phyloP scores from a whole-genome alignment of 2,797 vertebrate species.

The Cephalopachus bancanus region DNA sequence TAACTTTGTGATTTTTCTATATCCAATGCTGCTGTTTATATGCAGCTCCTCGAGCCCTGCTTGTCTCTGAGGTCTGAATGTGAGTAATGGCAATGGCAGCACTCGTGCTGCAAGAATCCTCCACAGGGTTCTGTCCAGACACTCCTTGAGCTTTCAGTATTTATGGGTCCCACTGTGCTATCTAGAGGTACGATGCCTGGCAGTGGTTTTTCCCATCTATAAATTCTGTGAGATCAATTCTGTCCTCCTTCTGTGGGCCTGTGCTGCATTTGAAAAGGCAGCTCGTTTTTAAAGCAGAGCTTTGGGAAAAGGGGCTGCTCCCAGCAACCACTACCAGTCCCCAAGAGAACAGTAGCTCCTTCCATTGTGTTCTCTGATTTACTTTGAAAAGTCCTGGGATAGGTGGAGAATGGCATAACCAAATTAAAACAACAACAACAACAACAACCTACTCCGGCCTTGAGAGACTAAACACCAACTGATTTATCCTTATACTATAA shows the following conservation, averaged over 20 bases:
- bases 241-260: conserved; percentile 50
- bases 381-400: conserved; percentile 71
- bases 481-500: conserved; percentile 72
- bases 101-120: neutral
- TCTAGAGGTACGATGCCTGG: conserved; percentile 74
- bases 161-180: conserved; percentile 59
- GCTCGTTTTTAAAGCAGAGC: conserved; percentile 68
- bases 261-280: conserved; percentile 72
- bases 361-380: conserved; percentile 74
- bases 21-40: conserved; percentile 61
- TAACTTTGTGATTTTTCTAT: conserved; percentile 59
- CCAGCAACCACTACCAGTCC: conserved; percentile 24
- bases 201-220: conserved; percentile 60
- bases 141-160: conserved; percentile 24
- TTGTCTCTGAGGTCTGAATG: conserved; percentile 48
- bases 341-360: conserved; percentile 69
- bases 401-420: conserved; percentile 65
- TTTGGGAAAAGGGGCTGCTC: conserved; percentile 63
- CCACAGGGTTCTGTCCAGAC: conserved; percentile 51
- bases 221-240: conserved; percentile 67
- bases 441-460: conserved; percentile 40
- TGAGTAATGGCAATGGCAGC: conserved; percentile 58
- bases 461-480: conserved; percentile 60
- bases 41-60: neutral
- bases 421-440: conserved; percentile 61